Evolutionary conservation across 1,140 invertebrate species (phyloP), one percentile per base, ranked within the genome.

Genomic region (Probaryconus sp.): DNA sequence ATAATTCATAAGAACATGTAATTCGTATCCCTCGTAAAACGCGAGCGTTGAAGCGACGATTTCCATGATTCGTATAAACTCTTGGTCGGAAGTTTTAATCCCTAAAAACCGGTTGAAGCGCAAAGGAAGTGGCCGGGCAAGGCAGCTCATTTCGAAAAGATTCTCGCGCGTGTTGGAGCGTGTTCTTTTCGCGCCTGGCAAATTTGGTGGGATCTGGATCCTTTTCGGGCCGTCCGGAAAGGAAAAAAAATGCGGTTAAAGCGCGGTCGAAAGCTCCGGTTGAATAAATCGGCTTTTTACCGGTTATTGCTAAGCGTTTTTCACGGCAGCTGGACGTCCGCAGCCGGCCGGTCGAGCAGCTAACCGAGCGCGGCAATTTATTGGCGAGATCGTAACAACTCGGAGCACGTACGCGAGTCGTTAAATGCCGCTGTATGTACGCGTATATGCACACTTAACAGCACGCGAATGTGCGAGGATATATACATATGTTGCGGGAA

Each of bases 321-420:
- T 69, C 60, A 65, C 65, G 55, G 28, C 51, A 64, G 58, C 58
- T 58, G 31, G 20, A 38, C 28, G 31, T 33, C 30, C 21, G 20
- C 42, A 31, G 43, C 26, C 63, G 58, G 40, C 43, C 48, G 14
- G 10, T 50, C 56, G 37, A 30, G 43, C 42, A 65, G 47, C 55
- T 65, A 58, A 58, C 64, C 64, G 45, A 50, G 64, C 53, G 21
- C 43, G 45, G 33, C 53, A 58, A 68, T 68, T 68, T 58, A 58
- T 68, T 50, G 51, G 61, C 64, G 64, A 74, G 78, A 74, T 79
- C 68, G 73, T 78, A 77, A 77, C 64, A 70, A 50, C 45, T 64
- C 60, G 64, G 60, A 67, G 67, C 68, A 78, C 76, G 76, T 78
- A 80, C 70, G 51, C 51, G 72, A 69, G 72, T 76, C 76, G 73